Conservation (phyloP, 1,140 invertebrate species). For the Drosophila gunungcola region DNA sequence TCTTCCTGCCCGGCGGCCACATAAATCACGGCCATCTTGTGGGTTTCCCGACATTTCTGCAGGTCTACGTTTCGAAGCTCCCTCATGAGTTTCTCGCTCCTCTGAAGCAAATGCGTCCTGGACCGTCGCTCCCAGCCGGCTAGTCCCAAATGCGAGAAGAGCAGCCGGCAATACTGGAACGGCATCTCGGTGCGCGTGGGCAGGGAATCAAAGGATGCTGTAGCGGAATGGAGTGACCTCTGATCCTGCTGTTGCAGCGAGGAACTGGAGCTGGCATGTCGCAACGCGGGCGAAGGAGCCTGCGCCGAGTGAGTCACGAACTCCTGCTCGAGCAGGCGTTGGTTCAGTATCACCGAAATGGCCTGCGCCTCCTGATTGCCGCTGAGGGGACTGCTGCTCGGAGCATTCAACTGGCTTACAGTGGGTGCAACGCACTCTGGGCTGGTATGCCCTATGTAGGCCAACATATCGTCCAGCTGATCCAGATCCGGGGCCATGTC, state of each 20-base stretch:
- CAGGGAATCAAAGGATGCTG: conserved; percentile 74
- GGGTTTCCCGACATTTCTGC: conserved; percentile 97
- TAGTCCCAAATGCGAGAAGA: conserved; percentile 96
- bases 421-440: conserved; percentile 93
- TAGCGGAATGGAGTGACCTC: conserved; percentile 61
- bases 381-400: conserved; percentile 89
- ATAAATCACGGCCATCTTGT: conserved; percentile 99
- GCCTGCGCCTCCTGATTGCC: conserved; percentile 91
- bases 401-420: conserved; percentile 89
- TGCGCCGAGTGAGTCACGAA: conserved; percentile 86
- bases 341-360: conserved; percentile 92
- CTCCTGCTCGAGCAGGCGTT: conserved; percentile 91
- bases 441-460: conserved; percentile 96
- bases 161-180: conserved; percentile 93
- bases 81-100: conserved; percentile 95
- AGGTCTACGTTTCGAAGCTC: conserved; percentile 97
- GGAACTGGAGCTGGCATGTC: conserved; percentile 45
- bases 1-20: conserved; percentile 98
- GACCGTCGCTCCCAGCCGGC: conserved; percentile 95
- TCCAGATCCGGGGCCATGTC: conserved; percentile 95
- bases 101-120: conserved; percentile 93
- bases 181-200: conserved; percentile 73
- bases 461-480: conserved; percentile 96
- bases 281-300: conserved; percentile 37
- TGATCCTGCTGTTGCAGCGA: conserved; percentile 64